Evolutionary conservation across 2,113 vertebrate species (phyloP).

Genomic region (Microcebus ravelobensis): DNA sequence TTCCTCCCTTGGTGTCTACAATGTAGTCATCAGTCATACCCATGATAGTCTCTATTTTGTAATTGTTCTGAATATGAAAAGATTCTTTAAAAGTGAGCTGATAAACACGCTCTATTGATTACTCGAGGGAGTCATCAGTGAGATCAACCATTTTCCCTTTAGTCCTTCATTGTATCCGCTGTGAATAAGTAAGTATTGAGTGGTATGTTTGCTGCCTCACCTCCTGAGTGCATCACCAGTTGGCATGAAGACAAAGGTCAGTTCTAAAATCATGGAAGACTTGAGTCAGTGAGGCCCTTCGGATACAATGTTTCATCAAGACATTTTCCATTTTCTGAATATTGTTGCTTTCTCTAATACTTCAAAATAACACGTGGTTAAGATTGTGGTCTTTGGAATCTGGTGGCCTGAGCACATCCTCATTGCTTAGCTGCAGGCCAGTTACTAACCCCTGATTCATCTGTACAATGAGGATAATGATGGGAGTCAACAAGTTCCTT

Average conservation of each 20-base stretch:
- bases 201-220: neutral
- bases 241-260: neutral
- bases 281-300: neutral
- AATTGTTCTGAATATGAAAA: slow-evolving; percentile 1
- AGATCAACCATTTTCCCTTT: neutral
- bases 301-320: neutral
- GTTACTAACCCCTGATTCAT: neutral
- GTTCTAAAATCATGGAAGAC: neutral
- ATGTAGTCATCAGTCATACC: neutral
- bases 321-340: neutral
- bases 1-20: neutral
- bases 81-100: neutral
- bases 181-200: neutral
- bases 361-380: neutral
- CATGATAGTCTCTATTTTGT: neutral
- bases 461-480: neutral
- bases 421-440: neutral
- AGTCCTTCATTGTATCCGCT: neutral
- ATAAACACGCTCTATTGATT: neutral
- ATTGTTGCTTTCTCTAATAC: neutral
- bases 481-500: neutral
- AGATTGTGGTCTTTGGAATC: neutral
- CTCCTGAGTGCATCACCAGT: neutral
- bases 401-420: neutral
- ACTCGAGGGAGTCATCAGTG: neutral